These are phyloP conservation scores for Caenorhabditis macrosperma DNA, from an alignment of 2,888 invertebrate genomes.

Conservation along the genomic window DNA sequence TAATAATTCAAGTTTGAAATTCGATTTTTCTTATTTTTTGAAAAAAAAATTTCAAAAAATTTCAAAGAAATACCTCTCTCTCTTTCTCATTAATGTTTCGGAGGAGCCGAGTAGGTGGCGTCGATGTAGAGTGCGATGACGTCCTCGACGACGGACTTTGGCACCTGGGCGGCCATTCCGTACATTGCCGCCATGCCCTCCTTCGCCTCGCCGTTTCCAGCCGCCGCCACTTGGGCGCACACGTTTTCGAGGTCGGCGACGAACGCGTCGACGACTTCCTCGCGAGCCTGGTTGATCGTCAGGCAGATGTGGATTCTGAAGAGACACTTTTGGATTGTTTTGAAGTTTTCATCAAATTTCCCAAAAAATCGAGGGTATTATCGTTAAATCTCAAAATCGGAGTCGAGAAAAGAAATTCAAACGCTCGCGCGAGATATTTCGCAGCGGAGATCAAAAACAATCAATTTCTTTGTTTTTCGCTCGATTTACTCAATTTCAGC, in stretches of 20 bases:
- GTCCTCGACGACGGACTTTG: slow-evolving; percentile 91
- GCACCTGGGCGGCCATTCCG: slow-evolving; percentile 91
- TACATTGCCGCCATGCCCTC: slow-evolving; percentile 88
- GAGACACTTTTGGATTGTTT: slow-evolving; percentile 49
- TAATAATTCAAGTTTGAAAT: no score
- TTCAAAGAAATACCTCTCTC: no score
- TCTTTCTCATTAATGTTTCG: slow-evolving; percentile 18
- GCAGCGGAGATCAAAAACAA: no score
- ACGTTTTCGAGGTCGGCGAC: slow-evolving; percentile 86
- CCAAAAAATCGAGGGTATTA: no score
- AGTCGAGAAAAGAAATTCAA: no score
- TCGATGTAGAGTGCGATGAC: slow-evolving; percentile 89
- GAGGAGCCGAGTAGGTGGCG: slow-evolving; percentile 86
- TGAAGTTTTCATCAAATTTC: not conserved
- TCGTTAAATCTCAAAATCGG: no score
- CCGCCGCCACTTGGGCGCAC: slow-evolving; percentile 64
- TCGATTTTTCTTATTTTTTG: no score
- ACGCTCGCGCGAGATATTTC: no score
- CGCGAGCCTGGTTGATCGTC: slow-evolving; percentile 91
- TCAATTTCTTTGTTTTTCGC: no score
- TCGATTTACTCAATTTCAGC: no score
- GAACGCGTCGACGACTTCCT: slow-evolving; percentile 91
- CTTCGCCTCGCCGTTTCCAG: slow-evolving; percentile 69
- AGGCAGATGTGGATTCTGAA: slow-evolving; percentile 92
- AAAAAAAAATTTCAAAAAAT: no score